Evolutionary conservation across 2,113 vertebrate species (phyloP).

Genomic region (Serinus canaria): DNA sequence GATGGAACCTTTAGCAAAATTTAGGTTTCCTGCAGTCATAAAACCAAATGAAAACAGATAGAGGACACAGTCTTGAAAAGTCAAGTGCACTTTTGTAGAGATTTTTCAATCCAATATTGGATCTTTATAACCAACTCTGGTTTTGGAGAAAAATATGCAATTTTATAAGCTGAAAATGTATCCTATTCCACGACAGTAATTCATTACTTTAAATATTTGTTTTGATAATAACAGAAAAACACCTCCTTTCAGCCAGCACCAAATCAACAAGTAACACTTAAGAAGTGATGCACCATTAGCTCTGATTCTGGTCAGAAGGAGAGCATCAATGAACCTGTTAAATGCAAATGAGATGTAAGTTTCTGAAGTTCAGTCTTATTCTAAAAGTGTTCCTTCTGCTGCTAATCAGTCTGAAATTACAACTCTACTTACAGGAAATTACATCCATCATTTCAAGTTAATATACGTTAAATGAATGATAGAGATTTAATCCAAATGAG

Average conservation of each 20-base stretch:
- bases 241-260: neutral
- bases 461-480: neutral
- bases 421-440: neutral
- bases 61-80: neutral
- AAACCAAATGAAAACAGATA: neutral
- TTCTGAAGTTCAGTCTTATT: neutral
- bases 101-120: neutral
- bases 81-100: neutral
- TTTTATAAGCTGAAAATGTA: neutral
- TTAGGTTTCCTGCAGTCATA: neutral
- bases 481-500: neutral
- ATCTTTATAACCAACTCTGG: neutral
- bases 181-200: neutral
- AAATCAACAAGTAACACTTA: neutral
- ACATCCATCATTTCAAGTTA: neutral
- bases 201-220: neutral
- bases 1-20: neutral
- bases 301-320: neutral
- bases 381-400: neutral
- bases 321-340: neutral
- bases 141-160: neutral
- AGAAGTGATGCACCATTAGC: neutral
- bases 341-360: neutral
- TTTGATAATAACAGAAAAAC: neutral
- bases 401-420: neutral